A percentile compares a stretch with the other conserved stretches of the same genome.
phyloP scores from a whole-genome alignment of 2,113 vertebrate genomes.

The Phylloscopus whistleri region DNA sequence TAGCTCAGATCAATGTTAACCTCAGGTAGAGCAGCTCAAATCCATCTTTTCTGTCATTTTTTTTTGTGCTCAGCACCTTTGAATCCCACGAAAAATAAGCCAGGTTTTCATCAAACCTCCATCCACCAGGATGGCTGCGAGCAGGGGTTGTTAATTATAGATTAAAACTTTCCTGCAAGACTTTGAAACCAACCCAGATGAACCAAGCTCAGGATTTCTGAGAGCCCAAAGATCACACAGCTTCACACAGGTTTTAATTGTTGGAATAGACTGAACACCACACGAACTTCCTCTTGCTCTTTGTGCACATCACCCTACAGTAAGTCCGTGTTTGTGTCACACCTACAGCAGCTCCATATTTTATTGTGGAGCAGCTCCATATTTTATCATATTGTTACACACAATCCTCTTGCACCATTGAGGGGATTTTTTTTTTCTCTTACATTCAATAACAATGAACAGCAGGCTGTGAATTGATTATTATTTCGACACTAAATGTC shows the following conservation, averaged over 20 bases:
- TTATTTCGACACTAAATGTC: not conserved
- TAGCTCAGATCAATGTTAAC: not conserved
- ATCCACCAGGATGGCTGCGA: not conserved
- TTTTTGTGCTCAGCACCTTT: not conserved
- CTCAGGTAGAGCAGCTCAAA: not conserved
- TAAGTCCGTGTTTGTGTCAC: not conserved
- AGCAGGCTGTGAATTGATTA: not conserved
- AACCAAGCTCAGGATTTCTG: not conserved
- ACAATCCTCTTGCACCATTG: not conserved
- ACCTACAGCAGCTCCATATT: fast-evolving
- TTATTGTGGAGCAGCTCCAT: fast-evolving
- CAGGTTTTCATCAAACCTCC: not conserved
- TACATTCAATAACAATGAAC: not conserved
- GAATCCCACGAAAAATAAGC: not conserved
- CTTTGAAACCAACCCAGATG: not conserved
- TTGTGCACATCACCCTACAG: not conserved
- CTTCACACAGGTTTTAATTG: not conserved
- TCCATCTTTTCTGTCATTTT: not conserved
- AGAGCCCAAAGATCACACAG: not conserved
- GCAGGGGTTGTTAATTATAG: conserved; percentile 25
- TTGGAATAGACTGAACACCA: not conserved
- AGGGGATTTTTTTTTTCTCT: not conserved
- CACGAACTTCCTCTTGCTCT: not conserved
- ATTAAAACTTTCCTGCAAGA: not conserved
- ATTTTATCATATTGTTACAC: fast-evolving